Conservation (phyloP, 2,888 invertebrate genomes). For the Acleris sparsana region DNA sequence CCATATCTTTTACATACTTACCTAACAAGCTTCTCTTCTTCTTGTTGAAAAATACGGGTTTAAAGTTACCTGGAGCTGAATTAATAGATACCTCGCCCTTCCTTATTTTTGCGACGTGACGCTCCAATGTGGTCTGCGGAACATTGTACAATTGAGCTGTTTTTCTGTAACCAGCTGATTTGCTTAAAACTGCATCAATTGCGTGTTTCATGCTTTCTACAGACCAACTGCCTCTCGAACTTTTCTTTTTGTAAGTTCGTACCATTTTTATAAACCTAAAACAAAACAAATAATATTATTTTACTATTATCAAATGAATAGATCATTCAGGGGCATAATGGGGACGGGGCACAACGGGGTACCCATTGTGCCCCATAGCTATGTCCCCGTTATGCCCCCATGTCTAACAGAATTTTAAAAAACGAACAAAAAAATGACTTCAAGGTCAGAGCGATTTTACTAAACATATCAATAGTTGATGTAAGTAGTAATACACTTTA, state of each 20-base stretch:
- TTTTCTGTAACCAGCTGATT: conserved; percentile 33
- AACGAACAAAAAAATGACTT: conserved; percentile 22
- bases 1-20: conserved; percentile 42
- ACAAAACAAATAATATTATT: conserved; percentile 28
- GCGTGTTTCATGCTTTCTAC: conserved; percentile 36
- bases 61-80: conserved; percentile 29
- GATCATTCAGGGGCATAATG: too few relatives aligned
- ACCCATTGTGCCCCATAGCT: conserved; percentile 35
- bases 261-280: conserved; percentile 33
- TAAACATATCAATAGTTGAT: conserved; percentile 23
- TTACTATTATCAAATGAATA: conserved; percentile 24
- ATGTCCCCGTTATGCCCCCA: conserved; percentile 36
- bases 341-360: conserved; percentile 10
- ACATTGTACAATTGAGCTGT: conserved; percentile 20
- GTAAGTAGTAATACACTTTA: conserved; percentile 13
- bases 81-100: conserved; percentile 33
- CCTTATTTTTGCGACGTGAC: conserved; percentile 31
- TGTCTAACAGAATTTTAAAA: conserved; percentile 29
- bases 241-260: conserved; percentile 10
- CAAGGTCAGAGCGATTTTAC: conserved; percentile 22
- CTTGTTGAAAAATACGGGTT: conserved; percentile 36
- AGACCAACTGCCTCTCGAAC: conserved; percentile 33
- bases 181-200: conserved; percentile 35
- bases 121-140: conserved; percentile 23
- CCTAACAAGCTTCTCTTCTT: conserved; percentile 41